phyloP scores from a whole-genome alignment of 2,797 vertebrate genomes.

The Oryzias sinensis region DNA sequence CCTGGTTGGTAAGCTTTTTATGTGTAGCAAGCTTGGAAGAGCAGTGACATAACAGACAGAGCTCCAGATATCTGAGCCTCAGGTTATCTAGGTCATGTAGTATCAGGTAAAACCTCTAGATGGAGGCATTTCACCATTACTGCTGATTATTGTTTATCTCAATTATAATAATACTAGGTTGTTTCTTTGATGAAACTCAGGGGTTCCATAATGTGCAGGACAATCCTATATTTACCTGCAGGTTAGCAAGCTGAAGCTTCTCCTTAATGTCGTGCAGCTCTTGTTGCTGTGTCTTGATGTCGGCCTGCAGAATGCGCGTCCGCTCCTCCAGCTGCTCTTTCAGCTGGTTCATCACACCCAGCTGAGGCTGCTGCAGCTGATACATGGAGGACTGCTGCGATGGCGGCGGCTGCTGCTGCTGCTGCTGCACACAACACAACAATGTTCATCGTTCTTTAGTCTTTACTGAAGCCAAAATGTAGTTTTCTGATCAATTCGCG shows the following conservation, averaged over 20 bases:
- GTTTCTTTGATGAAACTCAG: too few species aligned
- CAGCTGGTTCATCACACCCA: constrained; percentile 86
- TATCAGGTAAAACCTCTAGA: constrained; percentile 40
- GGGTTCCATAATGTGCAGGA: neutral
- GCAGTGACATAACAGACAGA: neutral
- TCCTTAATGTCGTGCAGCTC: constrained; percentile 87
- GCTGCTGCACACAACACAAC: constrained; percentile 17
- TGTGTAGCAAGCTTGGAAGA: neutral
- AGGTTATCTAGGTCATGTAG: constrained; percentile 9
- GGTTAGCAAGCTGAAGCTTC: constrained; percentile 84
- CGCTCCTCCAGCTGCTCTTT: constrained; percentile 87
- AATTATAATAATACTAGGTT: neutral
- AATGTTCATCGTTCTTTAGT: too few species aligned
- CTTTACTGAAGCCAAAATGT: too few species aligned
- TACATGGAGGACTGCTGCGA: constrained; percentile 69
- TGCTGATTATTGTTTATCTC: neutral
- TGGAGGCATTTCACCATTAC: constrained; percentile 48
- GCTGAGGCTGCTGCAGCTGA: constrained; percentile 80
- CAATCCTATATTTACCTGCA: constrained; percentile 67
- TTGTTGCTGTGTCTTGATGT: constrained; percentile 86
- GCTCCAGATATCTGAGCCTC: neutral
- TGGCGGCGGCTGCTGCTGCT: constrained; percentile 54
- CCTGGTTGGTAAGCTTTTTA: constrained; percentile 8
- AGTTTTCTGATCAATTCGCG: neutral
- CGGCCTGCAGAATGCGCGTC: constrained; percentile 83